Percentiles rank a stretch among this genome's conserved stretches.
Conservation (phyloP, 2,113 vertebrate species). For the Eudyptes chrysolophus region DNA sequence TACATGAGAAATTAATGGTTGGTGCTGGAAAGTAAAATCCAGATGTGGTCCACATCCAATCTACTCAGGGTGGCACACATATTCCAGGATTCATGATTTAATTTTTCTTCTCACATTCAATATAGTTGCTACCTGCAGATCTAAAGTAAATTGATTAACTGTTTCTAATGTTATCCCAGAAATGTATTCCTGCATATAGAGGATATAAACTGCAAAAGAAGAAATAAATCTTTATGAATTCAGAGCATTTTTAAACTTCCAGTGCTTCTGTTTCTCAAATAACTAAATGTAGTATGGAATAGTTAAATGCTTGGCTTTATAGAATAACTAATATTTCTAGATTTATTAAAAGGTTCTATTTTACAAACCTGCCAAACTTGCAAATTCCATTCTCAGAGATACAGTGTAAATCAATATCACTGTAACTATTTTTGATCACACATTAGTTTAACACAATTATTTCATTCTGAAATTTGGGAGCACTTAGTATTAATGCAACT, state of each 20-base stretch:
- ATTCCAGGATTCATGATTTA: background rate
- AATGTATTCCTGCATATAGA: background rate
- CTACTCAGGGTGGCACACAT: background rate
- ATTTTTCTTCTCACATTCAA: background rate
- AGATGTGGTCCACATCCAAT: background rate
- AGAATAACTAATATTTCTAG: background rate
- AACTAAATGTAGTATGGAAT: background rate
- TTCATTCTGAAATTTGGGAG: conserved; percentile 32
- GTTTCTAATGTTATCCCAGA: background rate
- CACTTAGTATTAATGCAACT: conserved; percentile 20
- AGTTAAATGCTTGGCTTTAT: background rate
- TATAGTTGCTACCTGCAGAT: background rate
- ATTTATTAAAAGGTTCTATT: conserved; percentile 27
- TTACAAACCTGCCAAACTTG: background rate
- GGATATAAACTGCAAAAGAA: background rate
- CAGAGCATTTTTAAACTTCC: background rate
- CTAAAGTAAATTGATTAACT: background rate
- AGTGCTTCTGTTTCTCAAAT: background rate
- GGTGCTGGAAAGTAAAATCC: background rate
- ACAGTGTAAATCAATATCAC: conserved; percentile 13
- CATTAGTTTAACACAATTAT: conserved; percentile 17
- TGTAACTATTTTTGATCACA: background rate
- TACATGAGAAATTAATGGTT: background rate
- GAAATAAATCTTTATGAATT: background rate
- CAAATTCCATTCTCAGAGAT: conserved; percentile 1